phyloP scores from a whole-genome alignment of 2,888 invertebrate genomes.

The Coelopa pilipes region DNA sequence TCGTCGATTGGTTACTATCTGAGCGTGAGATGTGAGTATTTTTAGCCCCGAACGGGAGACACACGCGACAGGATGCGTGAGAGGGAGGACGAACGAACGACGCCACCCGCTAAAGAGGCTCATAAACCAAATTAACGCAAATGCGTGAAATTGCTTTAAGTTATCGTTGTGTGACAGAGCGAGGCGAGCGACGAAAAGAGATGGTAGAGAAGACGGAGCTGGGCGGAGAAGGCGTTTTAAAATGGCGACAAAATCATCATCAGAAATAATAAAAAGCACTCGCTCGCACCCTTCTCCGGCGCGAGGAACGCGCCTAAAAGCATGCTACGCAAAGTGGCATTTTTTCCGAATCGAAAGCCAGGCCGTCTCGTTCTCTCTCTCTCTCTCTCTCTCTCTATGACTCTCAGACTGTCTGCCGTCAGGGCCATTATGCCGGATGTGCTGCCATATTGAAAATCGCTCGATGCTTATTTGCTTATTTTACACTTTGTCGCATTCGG shows the following conservation, averaged over 20 bases:
- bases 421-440: constrained; percentile 10
- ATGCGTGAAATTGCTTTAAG: constrained; percentile 58
- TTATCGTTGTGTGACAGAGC: too few relatives aligned
- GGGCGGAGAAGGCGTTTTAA: too few relatives aligned
- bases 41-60: neutral
- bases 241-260: constrained; percentile 30
- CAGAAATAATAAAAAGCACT: constrained; percentile 26
- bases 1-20: constrained; percentile 92
- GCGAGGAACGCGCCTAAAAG: constrained; percentile 10
- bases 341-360: too few relatives aligned
- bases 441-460: constrained; percentile 22
- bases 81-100: neutral
- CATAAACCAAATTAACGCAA: constrained; percentile 48
- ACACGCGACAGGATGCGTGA: neutral
- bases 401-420: too few relatives aligned
- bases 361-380: too few relatives aligned
- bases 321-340: constrained; percentile 7
- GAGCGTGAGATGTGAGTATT: constrained; percentile 84
- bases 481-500: constrained; percentile 6
- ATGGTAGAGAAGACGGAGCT: too few relatives aligned
- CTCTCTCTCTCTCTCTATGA: too few relatives aligned
- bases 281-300: constrained; percentile 12
- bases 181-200: too few relatives aligned
- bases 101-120: neutral
- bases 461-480: constrained; percentile 14